These are phyloP conservation scores for Xenus cinereus DNA, from an alignment of 2,113 vertebrate genomes.

Conservation along the genomic window DNA sequence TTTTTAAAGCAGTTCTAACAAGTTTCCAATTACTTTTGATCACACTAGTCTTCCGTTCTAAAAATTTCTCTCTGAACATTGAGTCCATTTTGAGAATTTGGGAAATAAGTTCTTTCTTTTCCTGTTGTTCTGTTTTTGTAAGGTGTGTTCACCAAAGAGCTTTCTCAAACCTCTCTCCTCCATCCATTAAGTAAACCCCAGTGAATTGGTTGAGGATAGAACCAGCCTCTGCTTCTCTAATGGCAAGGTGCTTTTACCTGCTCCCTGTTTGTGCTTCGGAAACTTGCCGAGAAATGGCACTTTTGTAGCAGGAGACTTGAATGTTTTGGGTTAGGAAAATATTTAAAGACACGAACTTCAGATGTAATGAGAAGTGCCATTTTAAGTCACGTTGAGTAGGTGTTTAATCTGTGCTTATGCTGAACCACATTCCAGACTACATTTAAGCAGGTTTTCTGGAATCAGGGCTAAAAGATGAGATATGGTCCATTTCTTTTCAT, in stretches of 20 bases:
- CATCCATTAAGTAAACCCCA: background rate
- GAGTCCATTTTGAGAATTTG: background rate
- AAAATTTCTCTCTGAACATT: background rate
- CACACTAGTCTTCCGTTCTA: background rate
- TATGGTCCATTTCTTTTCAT: background rate
- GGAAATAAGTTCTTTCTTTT: background rate
- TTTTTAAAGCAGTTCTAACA: background rate
- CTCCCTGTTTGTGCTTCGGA: background rate
- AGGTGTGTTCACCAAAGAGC: background rate
- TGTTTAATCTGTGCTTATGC: background rate
- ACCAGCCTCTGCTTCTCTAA: background rate
- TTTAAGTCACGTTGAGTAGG: background rate
- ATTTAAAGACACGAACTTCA: background rate
- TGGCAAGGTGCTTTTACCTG: background rate
- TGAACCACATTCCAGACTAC: background rate
- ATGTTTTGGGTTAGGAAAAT: background rate
- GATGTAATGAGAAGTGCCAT: background rate
- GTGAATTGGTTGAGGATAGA: background rate
- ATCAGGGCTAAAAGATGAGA: background rate
- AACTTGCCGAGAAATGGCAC: background rate
- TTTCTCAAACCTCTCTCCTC: background rate
- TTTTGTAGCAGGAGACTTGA: background rate
- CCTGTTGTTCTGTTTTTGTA: background rate
- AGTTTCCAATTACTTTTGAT: slow-evolving; percentile 16
- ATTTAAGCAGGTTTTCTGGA: background rate